A percentile compares a stretch with the other conserved stretches of the same genome.
phyloP scores from a whole-genome alignment of 2,888 invertebrate genomes.

The Xestia c-nigrum region DNA sequence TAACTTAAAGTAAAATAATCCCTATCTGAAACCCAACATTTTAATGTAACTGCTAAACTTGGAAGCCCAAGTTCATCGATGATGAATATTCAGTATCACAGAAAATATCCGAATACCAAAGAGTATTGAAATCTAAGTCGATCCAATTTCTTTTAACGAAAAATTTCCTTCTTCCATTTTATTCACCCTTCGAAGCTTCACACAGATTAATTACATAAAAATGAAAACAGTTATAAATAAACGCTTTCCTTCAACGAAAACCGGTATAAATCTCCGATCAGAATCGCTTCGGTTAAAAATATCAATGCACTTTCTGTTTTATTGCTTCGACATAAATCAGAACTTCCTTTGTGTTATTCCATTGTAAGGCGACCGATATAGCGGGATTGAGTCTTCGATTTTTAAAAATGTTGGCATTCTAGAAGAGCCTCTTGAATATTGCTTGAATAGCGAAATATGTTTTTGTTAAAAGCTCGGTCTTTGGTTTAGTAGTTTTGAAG shows the following conservation, averaged over 20 bases:
- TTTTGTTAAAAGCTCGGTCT: not conserved
- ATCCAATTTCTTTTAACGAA: slow-evolving; percentile 16
- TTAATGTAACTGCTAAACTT: not conserved
- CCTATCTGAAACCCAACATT: not conserved
- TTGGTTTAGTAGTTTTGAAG: not conserved
- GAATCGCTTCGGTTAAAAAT: slow-evolving; percentile 14
- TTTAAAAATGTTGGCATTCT: slow-evolving; percentile 8
- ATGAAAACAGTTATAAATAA: slow-evolving; percentile 54
- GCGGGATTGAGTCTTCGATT: slow-evolving; percentile 20
- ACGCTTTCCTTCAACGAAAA: slow-evolving; percentile 22
- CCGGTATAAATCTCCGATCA: slow-evolving; percentile 39
- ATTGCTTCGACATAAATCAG: slow-evolving; percentile 42
- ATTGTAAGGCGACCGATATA: slow-evolving; percentile 48
- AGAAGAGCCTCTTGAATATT: slow-evolving; percentile 35
- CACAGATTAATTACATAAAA: slow-evolving; percentile 49
- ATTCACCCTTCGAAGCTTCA: slow-evolving; percentile 5
- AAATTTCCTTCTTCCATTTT: slow-evolving; percentile 6
- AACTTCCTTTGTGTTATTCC: slow-evolving; percentile 44
- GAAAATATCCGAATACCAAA: slow-evolving; percentile 26
- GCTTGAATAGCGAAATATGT: not conserved
- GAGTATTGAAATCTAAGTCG: slow-evolving; percentile 35
- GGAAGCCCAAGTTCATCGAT: not conserved
- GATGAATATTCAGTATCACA: slow-evolving; percentile 21
- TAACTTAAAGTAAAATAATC: not conserved
- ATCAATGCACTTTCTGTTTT: slow-evolving; percentile 53